Percentiles rank a stretch among this genome's conserved stretches.
These are phyloP conservation scores for Aradus depressus DNA, from an alignment of 2,888 invertebrate genomes.

Conservation along the genomic window DNA sequence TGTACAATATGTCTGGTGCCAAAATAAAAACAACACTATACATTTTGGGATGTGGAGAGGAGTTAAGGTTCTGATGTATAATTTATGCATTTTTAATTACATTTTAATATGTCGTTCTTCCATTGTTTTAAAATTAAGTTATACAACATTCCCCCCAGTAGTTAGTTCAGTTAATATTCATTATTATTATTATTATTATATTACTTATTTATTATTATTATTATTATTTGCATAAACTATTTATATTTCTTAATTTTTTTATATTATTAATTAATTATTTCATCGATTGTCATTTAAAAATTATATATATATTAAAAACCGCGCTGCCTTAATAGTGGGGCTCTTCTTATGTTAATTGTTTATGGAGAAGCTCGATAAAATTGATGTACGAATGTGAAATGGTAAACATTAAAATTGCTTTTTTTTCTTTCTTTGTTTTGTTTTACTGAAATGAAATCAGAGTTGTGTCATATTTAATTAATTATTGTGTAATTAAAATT, in stretches of 20 bases:
- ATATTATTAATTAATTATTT: conserved; percentile 6
- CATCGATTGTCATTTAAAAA: conserved; percentile 3
- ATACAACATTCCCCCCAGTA: conserved; percentile 18
- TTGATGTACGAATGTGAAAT: conserved; percentile 28
- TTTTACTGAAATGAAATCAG: too few relatives aligned
- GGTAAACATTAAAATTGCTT: conserved; percentile 17
- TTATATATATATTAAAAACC: conserved; percentile 18
- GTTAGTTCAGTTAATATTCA: background rate
- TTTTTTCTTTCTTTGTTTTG: too few relatives aligned
- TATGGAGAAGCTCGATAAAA: conserved; percentile 23
- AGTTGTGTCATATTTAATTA: conserved; percentile 27
- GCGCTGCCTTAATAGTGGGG: conserved; percentile 24
- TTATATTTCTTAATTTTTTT: conserved; percentile 11
- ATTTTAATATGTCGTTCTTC: too few relatives aligned
- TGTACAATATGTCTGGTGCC: conserved; percentile 19
- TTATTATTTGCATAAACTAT: conserved; percentile 4
- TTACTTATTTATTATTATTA: conserved; percentile 11
- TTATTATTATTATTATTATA: conserved; percentile 1
- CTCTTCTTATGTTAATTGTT: conserved; percentile 26
- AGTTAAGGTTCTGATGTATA: too few relatives aligned
- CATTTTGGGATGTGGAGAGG: background rate
- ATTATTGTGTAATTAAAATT: conserved; percentile 17
- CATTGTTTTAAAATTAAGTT: conserved; percentile 13
- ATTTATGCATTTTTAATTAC: too few relatives aligned
- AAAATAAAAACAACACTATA: conserved; percentile 5